These are phyloP conservation scores for Pogonocherus hispidulus DNA, from an alignment of 2,888 invertebrate species.

Conservation along the genomic window DNA sequence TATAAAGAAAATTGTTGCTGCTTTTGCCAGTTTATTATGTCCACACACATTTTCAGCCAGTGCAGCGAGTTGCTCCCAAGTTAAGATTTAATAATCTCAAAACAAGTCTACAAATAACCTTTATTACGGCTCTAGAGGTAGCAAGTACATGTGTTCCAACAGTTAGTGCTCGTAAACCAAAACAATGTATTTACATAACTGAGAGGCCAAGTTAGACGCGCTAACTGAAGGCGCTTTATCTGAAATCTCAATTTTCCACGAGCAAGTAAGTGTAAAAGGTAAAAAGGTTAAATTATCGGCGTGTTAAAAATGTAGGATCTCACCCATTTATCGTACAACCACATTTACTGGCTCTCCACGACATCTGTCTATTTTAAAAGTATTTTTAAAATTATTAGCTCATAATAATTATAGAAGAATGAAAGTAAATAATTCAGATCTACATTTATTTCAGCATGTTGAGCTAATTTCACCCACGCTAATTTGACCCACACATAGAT, in stretches of 20 bases:
- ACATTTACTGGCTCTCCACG: too few relatives aligned
- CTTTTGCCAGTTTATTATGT: background rate
- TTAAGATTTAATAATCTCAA: slow-evolving; percentile 23
- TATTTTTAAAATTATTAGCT: too few relatives aligned
- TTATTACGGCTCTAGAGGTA: slow-evolving; percentile 20
- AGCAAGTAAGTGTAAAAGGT: slow-evolving; percentile 21
- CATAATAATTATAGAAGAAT: too few relatives aligned
- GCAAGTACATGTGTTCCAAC: slow-evolving; percentile 29
- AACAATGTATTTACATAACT: slow-evolving; percentile 28
- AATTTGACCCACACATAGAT: too few relatives aligned
- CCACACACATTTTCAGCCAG: background rate
- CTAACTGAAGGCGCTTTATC: background rate
- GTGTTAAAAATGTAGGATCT: slow-evolving; percentile 15
- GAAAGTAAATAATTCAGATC: too few relatives aligned
- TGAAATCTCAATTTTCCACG: slow-evolving; percentile 10
- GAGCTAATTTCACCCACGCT: too few relatives aligned
- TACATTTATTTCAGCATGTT: too few relatives aligned
- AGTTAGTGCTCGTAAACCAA: slow-evolving; percentile 24
- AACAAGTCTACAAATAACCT: slow-evolving; percentile 31
- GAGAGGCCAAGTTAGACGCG: slow-evolving; percentile 8
- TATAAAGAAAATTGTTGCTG: background rate
- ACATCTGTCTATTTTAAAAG: too few relatives aligned
- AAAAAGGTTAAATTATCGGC: slow-evolving; percentile 21
- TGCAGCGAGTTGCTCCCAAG: background rate
- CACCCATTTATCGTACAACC: too few relatives aligned